A percentile compares a stretch with the other conserved stretches of the same genome.
phyloP scores from a whole-genome alignment of 2,113 vertebrate species.

The Pelvicachromis taeniatus region DNA sequence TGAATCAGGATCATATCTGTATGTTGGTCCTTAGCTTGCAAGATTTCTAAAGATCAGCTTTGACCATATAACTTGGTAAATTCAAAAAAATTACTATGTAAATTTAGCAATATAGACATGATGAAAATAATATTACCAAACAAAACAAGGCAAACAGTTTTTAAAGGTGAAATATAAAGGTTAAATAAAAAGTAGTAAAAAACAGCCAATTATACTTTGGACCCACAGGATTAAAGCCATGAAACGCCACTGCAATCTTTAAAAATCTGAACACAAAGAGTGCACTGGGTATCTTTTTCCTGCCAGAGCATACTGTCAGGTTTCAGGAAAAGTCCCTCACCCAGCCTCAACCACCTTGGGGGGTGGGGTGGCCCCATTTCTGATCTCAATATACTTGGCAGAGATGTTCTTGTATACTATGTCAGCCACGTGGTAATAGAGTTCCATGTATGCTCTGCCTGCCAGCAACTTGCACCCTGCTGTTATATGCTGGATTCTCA shows the following conservation, averaged over 20 bases:
- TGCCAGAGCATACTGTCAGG: not conserved
- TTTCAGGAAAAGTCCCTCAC: not conserved
- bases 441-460: not conserved
- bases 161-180: too few species aligned
- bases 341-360: not conserved
- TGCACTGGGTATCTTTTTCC: not conserved
- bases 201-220: too few species aligned
- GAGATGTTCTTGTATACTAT: not conserved
- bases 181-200: too few species aligned
- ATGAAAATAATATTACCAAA: too few species aligned
- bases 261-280: not conserved
- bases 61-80: too few species aligned
- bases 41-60: too few species aligned
- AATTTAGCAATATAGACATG: too few species aligned
- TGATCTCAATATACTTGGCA: not conserved
- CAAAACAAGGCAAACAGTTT: too few species aligned
- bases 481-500: not conserved
- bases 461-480: not conserved
- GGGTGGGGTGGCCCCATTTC: too few species aligned
- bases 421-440: not conserved
- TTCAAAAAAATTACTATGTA: too few species aligned
- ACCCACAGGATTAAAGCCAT: not conserved
- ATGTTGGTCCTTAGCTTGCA: too few species aligned
- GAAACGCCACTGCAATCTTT: not conserved
- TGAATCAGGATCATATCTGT: too few species aligned